Conservation (phyloP, 2,888 invertebrate species). For the Chaitophorus viminalis region DNA sequence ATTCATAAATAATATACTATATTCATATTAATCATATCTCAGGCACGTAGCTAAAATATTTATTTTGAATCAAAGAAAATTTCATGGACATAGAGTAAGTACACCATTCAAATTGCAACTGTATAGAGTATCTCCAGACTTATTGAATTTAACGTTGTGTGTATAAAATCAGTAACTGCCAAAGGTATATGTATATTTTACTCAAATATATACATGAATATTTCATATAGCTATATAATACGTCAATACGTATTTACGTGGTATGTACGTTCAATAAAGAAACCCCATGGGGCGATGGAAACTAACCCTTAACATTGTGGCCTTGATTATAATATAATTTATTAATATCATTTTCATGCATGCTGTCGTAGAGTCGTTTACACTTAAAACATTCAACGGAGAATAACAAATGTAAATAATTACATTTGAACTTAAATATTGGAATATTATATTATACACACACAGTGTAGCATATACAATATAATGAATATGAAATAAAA, state of each 20-base stretch:
- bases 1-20: background rate
- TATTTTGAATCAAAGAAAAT: background rate
- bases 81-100: slow-evolving; percentile 12
- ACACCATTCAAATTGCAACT: background rate
- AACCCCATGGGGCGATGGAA: slow-evolving; percentile 18
- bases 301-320: slow-evolving; percentile 32
- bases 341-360: background rate
- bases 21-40: slow-evolving; percentile 19
- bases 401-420: slow-evolving; percentile 13
- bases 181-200: slow-evolving; percentile 5
- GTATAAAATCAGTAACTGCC: slow-evolving; percentile 9
- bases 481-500: too few species aligned
- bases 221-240: slow-evolving; percentile 8
- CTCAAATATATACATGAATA: slow-evolving; percentile 1
- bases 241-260: slow-evolving; percentile 23
- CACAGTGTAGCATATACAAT: too few species aligned
- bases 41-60: slow-evolving; percentile 5
- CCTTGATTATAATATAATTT: slow-evolving; percentile 33
- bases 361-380: too few species aligned
- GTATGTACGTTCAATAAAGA: slow-evolving; percentile 28
- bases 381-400: background rate
- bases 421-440: slow-evolving; percentile 8
- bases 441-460: background rate
- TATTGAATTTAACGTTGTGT: too few species aligned
- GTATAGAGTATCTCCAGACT: background rate